A percentile compares a stretch with the other conserved stretches of the same genome.
These are phyloP conservation scores for Automeris io DNA, from an alignment of 2,888 invertebrate genomes.

Conservation along the genomic window DNA sequence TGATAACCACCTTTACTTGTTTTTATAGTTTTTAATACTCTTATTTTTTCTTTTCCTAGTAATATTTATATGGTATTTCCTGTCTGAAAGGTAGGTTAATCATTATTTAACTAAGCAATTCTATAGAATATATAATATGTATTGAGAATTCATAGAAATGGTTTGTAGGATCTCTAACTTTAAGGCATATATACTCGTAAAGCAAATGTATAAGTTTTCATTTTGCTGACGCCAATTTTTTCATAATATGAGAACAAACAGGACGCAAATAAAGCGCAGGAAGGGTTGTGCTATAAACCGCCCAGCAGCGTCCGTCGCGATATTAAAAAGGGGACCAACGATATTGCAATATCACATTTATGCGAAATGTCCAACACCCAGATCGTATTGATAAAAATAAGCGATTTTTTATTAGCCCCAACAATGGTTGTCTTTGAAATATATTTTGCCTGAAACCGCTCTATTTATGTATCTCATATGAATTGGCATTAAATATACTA, in stretches of 20 bases:
- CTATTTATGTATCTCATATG: background rate
- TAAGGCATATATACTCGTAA: background rate
- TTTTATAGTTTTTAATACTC: too few species aligned
- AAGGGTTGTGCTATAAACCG: conserved; percentile 76
- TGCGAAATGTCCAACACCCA: conserved; percentile 75
- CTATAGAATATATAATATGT: too few species aligned
- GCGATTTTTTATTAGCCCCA: conserved; percentile 72
- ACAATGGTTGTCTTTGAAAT: conserved; percentile 39
- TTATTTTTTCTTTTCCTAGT: too few species aligned
- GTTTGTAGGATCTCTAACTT: background rate
- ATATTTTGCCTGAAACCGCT: conserved; percentile 1
- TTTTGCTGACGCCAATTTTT: conserved; percentile 72
- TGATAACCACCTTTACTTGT: too few species aligned
- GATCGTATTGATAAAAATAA: conserved; percentile 78
- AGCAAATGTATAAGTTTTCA: conserved; percentile 34
- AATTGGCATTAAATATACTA: too few species aligned
- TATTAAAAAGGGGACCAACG: conserved; percentile 77
- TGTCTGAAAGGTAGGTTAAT: too few species aligned
- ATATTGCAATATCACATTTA: conserved; percentile 78
- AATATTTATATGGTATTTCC: too few species aligned
- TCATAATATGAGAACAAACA: conserved; percentile 77
- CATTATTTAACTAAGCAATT: too few species aligned
- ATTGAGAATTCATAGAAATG: too few species aligned
- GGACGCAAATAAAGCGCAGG: conserved; percentile 74
- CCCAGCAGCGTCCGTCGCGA: conserved; percentile 70